Conservation (phyloP, 2,888 invertebrate species). For the Zygogramma bicolorata region DNA sequence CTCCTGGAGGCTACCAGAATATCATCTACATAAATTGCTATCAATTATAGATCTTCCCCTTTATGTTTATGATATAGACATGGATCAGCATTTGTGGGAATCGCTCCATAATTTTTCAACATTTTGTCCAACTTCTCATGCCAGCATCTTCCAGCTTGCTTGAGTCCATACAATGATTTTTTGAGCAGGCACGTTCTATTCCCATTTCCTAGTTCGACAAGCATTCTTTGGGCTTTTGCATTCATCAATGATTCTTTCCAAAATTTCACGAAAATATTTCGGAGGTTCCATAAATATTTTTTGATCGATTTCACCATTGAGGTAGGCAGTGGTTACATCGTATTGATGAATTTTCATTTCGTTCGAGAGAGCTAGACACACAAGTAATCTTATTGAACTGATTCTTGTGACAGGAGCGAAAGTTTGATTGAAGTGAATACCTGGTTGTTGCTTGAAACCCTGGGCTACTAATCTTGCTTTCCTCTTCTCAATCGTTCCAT, state of each 20-base stretch:
- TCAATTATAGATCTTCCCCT: slow-evolving; percentile 36
- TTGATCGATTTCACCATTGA: slow-evolving; percentile 40
- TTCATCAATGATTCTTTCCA: slow-evolving; percentile 6
- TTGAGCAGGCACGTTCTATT: slow-evolving; percentile 16
- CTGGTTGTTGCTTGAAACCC: slow-evolving; percentile 19
- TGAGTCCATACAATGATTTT: not conserved
- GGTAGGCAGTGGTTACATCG: slow-evolving; percentile 37
- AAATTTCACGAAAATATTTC: slow-evolving; percentile 2
- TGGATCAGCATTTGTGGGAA: slow-evolving; percentile 23
- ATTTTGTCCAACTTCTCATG: slow-evolving; percentile 3
- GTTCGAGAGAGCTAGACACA: slow-evolving; percentile 37
- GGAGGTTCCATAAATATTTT: slow-evolving; percentile 41
- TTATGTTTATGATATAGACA: slow-evolving; percentile 40
- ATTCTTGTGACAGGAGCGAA: slow-evolving; percentile 18
- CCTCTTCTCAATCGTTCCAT: slow-evolving; percentile 42
- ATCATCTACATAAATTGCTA: slow-evolving; percentile 52
- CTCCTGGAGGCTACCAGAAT: too few species aligned
- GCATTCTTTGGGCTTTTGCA: slow-evolving; percentile 2
- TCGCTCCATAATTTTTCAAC: slow-evolving; percentile 4
- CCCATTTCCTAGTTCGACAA: not conserved
- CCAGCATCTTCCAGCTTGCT: slow-evolving; percentile 20
- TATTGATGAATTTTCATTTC: slow-evolving; percentile 34
- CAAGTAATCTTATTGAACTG: slow-evolving; percentile 26
- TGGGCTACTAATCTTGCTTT: slow-evolving; percentile 16
- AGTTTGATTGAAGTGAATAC: slow-evolving; percentile 26